Percentiles rank a stretch among this genome's conserved stretches.
These are phyloP conservation scores for Tamias sibiricus DNA, from an alignment of 2,113 vertebrate species.

Conservation along the genomic window DNA sequence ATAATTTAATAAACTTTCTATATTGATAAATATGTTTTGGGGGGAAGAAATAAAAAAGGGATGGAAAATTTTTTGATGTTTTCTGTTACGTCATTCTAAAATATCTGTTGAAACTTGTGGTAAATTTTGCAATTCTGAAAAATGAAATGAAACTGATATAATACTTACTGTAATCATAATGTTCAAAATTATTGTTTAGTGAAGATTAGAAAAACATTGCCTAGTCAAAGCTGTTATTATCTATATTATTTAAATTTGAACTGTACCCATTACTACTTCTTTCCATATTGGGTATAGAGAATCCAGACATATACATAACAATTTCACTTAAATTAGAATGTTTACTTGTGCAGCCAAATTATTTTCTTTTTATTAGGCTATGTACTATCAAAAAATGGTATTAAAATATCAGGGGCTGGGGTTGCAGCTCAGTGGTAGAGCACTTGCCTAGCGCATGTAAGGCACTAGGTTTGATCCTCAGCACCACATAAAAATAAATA, in stretches of 20 bases:
- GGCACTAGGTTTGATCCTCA: no score
- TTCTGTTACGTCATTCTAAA: conserved; percentile 40
- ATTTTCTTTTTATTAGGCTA: background rate
- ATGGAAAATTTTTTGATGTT: background rate
- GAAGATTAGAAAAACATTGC: background rate
- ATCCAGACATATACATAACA: background rate
- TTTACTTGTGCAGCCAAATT: background rate
- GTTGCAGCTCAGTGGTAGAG: no score
- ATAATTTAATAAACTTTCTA: conserved; percentile 14
- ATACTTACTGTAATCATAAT: background rate
- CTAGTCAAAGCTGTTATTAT: background rate
- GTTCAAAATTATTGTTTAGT: background rate
- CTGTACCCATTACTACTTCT: background rate
- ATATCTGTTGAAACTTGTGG: conserved; percentile 64
- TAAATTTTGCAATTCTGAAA: conserved; percentile 62
- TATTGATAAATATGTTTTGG: background rate
- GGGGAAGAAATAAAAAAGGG: background rate
- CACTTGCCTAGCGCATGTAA: no score
- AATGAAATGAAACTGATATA: conserved; percentile 66
- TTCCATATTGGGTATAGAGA: background rate
- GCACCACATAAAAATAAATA: no score
- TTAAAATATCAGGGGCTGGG: background rate
- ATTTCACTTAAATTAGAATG: background rate
- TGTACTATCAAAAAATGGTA: background rate
- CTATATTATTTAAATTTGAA: conserved; percentile 1